A percentile compares a stretch with the other conserved stretches of the same genome.
phyloP scores from a whole-genome alignment of 2,888 invertebrate species.

The Noctua janthina region DNA sequence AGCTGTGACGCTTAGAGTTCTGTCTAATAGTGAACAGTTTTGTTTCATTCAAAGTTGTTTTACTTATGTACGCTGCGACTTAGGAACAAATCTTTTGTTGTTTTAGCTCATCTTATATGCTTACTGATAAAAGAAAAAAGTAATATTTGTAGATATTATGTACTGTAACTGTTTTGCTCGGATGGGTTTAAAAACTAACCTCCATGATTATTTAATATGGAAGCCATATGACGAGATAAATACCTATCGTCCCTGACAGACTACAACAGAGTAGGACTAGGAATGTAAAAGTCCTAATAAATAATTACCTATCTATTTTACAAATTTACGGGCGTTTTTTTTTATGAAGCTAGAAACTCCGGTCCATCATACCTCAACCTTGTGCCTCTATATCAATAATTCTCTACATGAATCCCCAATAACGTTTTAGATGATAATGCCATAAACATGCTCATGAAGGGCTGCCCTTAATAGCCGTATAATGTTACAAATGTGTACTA shows the following conservation, averaged over 20 bases:
- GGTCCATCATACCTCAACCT: not conserved
- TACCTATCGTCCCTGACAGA: not conserved
- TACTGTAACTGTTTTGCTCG: not conserved
- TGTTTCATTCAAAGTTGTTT: not conserved
- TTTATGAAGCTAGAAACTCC: not conserved
- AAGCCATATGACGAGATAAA: not conserved
- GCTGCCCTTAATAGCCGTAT: conserved; percentile 20
- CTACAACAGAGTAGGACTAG: not conserved
- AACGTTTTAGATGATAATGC: conserved; percentile 17
- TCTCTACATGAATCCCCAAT: conserved; percentile 1
- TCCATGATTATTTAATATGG: not conserved
- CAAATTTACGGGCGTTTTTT: not conserved
- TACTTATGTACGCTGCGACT: not conserved
- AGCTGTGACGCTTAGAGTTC: not conserved
- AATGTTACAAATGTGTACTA: conserved; percentile 58
- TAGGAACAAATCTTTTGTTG: not conserved
- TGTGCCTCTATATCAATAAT: not conserved
- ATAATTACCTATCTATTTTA: not conserved
- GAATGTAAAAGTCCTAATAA: not conserved
- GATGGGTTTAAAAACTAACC: not conserved
- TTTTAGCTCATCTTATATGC: not conserved
- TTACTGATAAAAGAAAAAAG: not conserved
- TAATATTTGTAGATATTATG: not conserved
- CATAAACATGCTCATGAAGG: conserved; percentile 34
- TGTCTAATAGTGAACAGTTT: not conserved